Conservation (phyloP, 2,113 vertebrate species). For the Oxyura jamaicensis region DNA sequence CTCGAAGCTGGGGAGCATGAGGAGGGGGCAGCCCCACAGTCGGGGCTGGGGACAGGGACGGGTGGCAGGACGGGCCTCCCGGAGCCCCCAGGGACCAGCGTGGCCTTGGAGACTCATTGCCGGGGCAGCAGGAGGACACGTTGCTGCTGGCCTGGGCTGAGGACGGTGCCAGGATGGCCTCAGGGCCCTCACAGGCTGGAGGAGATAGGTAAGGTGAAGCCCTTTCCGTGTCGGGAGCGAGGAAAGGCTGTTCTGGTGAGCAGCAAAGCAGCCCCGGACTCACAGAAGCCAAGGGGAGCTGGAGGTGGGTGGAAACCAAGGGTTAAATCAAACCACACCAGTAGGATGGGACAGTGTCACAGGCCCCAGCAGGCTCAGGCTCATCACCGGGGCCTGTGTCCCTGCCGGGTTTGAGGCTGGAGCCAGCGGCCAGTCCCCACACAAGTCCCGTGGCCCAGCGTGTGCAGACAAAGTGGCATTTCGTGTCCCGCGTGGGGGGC, state of each 20-base stretch:
- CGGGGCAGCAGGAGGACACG: not conserved
- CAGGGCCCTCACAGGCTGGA: not conserved
- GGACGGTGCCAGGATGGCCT: not conserved
- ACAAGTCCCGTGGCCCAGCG: slow-evolving; percentile 33
- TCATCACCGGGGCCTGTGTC: not conserved
- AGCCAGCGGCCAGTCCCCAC: slow-evolving; percentile 47
- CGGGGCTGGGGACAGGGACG: not conserved
- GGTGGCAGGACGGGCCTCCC: not conserved
- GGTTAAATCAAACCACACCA: slow-evolving; percentile 69
- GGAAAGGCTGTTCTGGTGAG: slow-evolving; percentile 21
- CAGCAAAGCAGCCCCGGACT: slow-evolving; percentile 20
- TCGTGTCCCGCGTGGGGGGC: not conserved
- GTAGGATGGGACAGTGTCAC: slow-evolving; percentile 51
- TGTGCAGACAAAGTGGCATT: slow-evolving; percentile 59
- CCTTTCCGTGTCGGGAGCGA: not conserved
- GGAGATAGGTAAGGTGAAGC: not conserved
- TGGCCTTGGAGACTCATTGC: not conserved
- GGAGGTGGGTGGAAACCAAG: not conserved
- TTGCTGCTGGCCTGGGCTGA: not conserved
- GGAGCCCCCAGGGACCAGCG: not conserved
- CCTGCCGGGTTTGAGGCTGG: not conserved
- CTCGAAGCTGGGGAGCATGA: not conserved
- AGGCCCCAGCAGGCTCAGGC: slow-evolving; percentile 32
- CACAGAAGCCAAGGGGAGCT: slow-evolving; percentile 50
- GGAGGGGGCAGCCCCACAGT: not conserved